Evolutionary conservation across 30 jellyfish, hydroid and myxozoan species (phyloP), one percentile per base, ranked within the genome.

Genomic region (Hydractinia echinata): DNA sequence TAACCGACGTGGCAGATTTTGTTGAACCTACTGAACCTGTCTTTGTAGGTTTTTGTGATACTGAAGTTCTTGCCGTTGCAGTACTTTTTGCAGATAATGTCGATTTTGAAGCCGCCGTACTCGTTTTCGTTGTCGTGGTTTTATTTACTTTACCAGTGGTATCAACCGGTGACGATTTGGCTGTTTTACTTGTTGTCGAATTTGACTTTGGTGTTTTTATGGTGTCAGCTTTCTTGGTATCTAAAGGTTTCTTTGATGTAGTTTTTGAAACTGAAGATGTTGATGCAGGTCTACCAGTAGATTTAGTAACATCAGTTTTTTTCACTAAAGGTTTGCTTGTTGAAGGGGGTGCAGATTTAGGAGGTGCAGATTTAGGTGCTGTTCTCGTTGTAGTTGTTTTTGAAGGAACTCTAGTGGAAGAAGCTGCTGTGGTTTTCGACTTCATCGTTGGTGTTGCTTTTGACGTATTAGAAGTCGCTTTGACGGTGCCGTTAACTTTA

Each of bases 251-350:
- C 11, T 91, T 49, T 8, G 89, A 10, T 44, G 79, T 62, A 15
- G 73, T 44, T 73, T 81, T 66, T 20, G 76, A 7, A 4, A 30
- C 16, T 6, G 88, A 51, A 15, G 81, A 52, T 71, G 44, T 50
- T 71, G 81, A 13, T 58, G 89, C 53, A 18, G 96, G 85, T 10
- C 84, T 10, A 4, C 76, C 30, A 50, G 82, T 30, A 51, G 76
- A 11, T 53, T 77, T 87, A 55, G 96, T 72, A 1, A 88, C 72
- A 15, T 79, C 81, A 51, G 83, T 16, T 51, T 67, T 53, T 73
- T 67, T 88, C 10, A 56, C 60, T 4, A 86, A 6, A 54, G 6
- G 21, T 21, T 48, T 67, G 9, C 85, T 4, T 54, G 81, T 53
- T 11, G 67, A 66, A 18, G 85, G 50, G 56, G 53, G 70, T 16